Conservation (phyloP, 2,888 invertebrate species). For the Thymelicus acteon region DNA sequence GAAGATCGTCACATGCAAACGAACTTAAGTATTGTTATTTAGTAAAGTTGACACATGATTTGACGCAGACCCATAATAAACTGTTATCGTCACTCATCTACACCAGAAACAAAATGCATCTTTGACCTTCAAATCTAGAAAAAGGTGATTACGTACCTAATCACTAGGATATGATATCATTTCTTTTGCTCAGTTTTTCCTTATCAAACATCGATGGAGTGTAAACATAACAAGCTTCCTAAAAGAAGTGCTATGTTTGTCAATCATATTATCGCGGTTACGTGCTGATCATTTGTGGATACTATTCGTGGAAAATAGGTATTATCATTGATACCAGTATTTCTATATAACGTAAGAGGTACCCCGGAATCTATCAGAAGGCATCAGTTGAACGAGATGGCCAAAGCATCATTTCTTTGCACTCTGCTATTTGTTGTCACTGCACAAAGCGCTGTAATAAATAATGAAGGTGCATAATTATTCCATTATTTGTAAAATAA, state of each 20-base stretch:
- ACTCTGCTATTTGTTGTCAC: constrained; percentile 49
- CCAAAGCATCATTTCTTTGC: constrained; percentile 47
- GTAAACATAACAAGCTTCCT: constrained; percentile 52
- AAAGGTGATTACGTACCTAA: constrained; percentile 12
- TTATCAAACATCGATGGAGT: constrained; percentile 32
- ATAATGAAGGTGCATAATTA: constrained; percentile 10
- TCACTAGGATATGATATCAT: constrained; percentile 35
- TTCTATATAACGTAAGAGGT: constrained; percentile 59
- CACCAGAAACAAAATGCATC: not conserved
- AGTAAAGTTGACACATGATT: too few species aligned
- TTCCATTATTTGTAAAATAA: not conserved
- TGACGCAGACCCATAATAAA: too few species aligned
- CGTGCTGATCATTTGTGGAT: constrained; percentile 47
- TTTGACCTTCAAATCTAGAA: constrained; percentile 1
- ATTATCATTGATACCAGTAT: constrained; percentile 47
- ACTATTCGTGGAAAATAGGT: constrained; percentile 63
- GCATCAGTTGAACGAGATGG: constrained; percentile 51
- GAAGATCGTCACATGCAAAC: too few species aligned
- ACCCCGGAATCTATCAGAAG: constrained; percentile 49
- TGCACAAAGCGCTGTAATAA: constrained; percentile 51
- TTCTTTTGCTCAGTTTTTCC: constrained; percentile 31
- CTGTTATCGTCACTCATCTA: too few species aligned
- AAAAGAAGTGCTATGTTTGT: constrained; percentile 50
- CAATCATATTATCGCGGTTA: constrained; percentile 57
- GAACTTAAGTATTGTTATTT: too few species aligned